These are phyloP conservation scores for Julus scandinavius DNA, from an alignment of 2,888 invertebrate genomes.

Conservation along the genomic window DNA sequence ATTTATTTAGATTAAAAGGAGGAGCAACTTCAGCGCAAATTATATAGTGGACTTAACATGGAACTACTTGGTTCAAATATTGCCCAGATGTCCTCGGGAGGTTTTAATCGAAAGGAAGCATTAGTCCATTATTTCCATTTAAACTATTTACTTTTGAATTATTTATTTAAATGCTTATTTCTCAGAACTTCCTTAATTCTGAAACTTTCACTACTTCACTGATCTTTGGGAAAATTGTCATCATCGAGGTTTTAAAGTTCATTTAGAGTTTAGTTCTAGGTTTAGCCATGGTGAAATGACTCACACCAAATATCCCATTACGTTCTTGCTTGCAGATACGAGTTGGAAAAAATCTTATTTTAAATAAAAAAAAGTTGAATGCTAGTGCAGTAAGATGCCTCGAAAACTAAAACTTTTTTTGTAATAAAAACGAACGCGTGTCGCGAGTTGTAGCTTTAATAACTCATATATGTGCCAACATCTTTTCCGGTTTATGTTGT, in stretches of 20 bases:
- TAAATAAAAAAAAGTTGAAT: background rate
- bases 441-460: background rate
- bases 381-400: background rate
- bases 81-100: background rate
- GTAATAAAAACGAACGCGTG: background rate
- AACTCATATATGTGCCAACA: constrained; percentile 26
- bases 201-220: too few species aligned
- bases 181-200: too few species aligned
- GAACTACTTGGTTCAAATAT: background rate
- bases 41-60: background rate
- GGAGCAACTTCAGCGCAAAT: background rate
- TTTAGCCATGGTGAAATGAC: background rate
- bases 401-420: background rate
- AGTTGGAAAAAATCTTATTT: background rate
- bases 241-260: background rate
- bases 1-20: background rate
- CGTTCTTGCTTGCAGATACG: background rate
- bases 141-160: too few species aligned
- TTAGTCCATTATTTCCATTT: background rate
- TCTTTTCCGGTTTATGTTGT: constrained; percentile 39
- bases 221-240: too few species aligned
- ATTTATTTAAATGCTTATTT: too few species aligned
- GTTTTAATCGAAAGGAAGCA: background rate
- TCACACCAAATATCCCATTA: background rate
- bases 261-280: too few species aligned